Evolutionary conservation across 2,797 vertebrate species (phyloP).

Genomic region (Pseudotriccus pelzelni): DNA sequence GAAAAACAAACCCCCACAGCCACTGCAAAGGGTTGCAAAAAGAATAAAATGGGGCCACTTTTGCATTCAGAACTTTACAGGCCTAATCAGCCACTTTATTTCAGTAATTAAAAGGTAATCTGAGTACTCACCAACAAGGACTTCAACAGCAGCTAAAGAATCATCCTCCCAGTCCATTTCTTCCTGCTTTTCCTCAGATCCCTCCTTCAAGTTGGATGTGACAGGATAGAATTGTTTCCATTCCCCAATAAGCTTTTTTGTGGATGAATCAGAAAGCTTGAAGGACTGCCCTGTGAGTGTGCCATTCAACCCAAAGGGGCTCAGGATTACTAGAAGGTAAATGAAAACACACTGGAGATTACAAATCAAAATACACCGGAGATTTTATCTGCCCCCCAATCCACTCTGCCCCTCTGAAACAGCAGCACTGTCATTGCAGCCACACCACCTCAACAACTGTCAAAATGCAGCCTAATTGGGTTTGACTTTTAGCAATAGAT

Average conservation of each 20-base stretch:
- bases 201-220: conserved; percentile 87
- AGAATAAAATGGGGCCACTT: neutral
- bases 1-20: neutral
- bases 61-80: neutral
- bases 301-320: conserved; percentile 96
- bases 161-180: conserved; percentile 99
- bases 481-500: neutral
- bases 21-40: neutral
- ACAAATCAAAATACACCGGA: neutral
- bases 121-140: conserved; percentile 88
- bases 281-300: conserved; percentile 97
- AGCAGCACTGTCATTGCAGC: neutral
- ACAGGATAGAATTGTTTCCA: conserved; percentile 99
- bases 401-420: neutral
- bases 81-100: neutral
- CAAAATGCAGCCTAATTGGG: neutral
- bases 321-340: conserved; percentile 89
- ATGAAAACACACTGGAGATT: neutral
- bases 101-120: neutral
- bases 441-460: neutral
- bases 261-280: conserved; percentile 97
- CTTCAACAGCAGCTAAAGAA: conserved; percentile 95
- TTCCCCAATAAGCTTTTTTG: conserved; percentile 96
- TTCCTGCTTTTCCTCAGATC: conserved; percentile 89
- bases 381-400: neutral